Base-by-base conservation (phyloP, 2,888 invertebrate genomes). In the Ceramica pisi region DNA sequence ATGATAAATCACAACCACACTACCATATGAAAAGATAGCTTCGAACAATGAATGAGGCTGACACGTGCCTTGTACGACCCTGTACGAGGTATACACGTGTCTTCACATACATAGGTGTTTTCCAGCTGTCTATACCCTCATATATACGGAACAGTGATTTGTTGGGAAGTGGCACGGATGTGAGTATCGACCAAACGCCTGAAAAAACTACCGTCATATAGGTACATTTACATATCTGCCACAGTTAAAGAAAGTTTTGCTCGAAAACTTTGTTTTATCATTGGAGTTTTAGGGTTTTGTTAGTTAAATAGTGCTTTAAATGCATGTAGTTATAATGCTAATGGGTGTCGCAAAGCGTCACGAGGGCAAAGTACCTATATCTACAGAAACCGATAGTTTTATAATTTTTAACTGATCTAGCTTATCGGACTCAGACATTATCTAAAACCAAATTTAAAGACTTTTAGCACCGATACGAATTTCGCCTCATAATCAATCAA, bases 151-250 rank as follows among this genome's bases (percentile, higher is more conserved):
- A 57, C 57, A 48, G 81, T 80, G 86, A 78, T 83, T 88, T 88
- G 87, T 82, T 84, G 84, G 79, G 80, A 87, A 84, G 87, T 90
- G 91, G 91, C 88, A 92, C 93, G 87, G 87, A 81, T 85, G 88
- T 87, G 86, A 77, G 81, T 92, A 94, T 94, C 91, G 94, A 94
- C 88, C 94, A 92, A 94, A 94, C 94, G 83, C 62, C 72, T 83
- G 83, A 86, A 85, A 88, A 87, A 82, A 82, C 72, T 63, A 51
- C 73, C 61, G 64, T 51, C 74, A 75, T 79, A 65, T 72, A 62
- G 21, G 16, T 16, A 19, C 9, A 71, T 78, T 56, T 61, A 63
- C 51, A 78, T 78, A 44, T 53, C 60, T 67, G 38, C 31, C 7
- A 26, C 64, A 16, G 14, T 44, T 61, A n/a, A 16, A 57, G 64